Percentiles rank a stretch among this genome's conserved stretches.
phyloP scores from a whole-genome alignment of 2,797 vertebrate species.

The Catharus ustulatus region DNA sequence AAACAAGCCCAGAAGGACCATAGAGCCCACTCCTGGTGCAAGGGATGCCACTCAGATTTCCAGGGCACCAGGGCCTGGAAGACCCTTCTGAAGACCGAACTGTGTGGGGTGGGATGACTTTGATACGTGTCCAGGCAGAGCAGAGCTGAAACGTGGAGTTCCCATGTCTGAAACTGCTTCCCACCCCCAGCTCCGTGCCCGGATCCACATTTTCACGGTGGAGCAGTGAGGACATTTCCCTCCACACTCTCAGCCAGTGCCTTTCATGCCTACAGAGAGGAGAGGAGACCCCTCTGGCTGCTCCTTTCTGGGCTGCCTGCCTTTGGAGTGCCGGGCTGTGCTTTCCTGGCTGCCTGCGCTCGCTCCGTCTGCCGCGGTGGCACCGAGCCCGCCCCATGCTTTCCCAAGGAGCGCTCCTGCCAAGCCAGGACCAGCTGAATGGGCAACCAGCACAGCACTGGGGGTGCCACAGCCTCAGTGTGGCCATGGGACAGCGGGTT shows the following conservation, averaged over 20 bases:
- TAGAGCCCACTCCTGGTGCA: not conserved
- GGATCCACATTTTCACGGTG: fast-evolving
- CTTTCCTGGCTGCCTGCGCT: not conserved
- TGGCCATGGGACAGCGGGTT: fast-evolving
- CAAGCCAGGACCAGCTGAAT: not conserved
- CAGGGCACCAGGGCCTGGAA: not conserved
- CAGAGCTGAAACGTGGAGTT: not conserved
- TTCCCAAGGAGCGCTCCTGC: not conserved
- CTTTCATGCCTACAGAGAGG: not conserved
- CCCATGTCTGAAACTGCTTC: fast-evolving
- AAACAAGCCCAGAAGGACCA: not conserved
- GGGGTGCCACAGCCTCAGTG: not conserved
- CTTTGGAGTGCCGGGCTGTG: not conserved
- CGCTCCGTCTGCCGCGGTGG: not conserved
- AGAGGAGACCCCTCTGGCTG: not conserved
- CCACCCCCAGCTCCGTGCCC: not conserved
- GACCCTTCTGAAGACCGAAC: not conserved
- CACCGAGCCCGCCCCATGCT: not conserved
- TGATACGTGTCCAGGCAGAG: fast-evolving
- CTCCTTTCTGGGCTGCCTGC: not conserved
- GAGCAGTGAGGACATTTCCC: not conserved
- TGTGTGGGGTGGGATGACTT: not conserved
- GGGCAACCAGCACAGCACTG: not conserved
- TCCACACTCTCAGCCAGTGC: not conserved
- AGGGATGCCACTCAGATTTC: not conserved